Evolutionary conservation across 2,888 invertebrate genomes (phyloP), one percentile per base, ranked within the genome.

Genomic region (Luperina nickerlii): DNA sequence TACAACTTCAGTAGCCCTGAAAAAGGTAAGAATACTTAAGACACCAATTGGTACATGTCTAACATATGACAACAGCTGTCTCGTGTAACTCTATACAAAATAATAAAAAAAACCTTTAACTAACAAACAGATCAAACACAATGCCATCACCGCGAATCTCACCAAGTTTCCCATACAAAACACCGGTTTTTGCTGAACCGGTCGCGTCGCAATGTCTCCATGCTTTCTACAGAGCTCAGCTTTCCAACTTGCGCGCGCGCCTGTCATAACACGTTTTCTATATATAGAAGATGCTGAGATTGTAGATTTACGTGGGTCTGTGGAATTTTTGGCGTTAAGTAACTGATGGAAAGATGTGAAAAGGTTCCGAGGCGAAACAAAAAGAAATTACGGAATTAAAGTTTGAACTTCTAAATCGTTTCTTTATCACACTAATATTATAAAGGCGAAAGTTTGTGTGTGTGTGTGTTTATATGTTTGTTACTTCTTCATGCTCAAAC

Each of bases 171-270:
- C 81, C 86, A 89, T 81, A 83, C 82, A 79, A 88, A 78, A 78
- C 83, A 86, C 90, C 85, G 88, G 92, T 92, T 92, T 89, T 90
- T 87, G 83, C 88, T n/a, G 51, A 90, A 92, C 92, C 90, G 90
- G 92, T 92, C 82, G 54, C 76, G 54, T 75, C 24, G 81, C 81
- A 81, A 87, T 90, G 84, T 89, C 88, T 90, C 89, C 89, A 79
- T 88, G 92, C 92, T 93, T 93, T 93, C 92, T 93, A 92, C 83
- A 87, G 87, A 87, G 81, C 72, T 54, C 80, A 87, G 87, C 92
- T 92, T 91, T 92, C 90, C 84, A 76, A 82, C 75, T 62, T 74
- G 83, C 78, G 71, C 74, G 62, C 42, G 72, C 79, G 81, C 63
- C 72, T 76, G 73, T 54, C 63, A 68, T 75, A 83, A 80, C 85